These are phyloP conservation scores for Pantherophis vulpinus DNA, from an alignment of 2,797 vertebrate genomes.

Conservation along the genomic window DNA sequence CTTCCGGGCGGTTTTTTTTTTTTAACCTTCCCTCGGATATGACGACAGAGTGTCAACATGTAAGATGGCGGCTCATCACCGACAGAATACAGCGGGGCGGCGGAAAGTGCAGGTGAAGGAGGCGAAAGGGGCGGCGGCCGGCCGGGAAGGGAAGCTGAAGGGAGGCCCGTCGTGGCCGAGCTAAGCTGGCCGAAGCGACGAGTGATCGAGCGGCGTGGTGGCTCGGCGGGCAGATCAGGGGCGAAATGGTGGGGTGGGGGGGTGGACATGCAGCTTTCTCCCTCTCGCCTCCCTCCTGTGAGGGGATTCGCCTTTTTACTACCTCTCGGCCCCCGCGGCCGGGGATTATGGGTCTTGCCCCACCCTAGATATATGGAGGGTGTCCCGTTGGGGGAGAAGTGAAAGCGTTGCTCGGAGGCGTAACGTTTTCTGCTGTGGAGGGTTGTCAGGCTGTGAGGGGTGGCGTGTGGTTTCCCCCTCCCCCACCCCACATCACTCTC, in stretches of 20 bases:
- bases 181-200: accelerated
- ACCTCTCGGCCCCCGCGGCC: background rate
- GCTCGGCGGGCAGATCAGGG: background rate
- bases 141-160: conserved; percentile 13
- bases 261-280: background rate
- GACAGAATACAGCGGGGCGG: conserved; percentile 97
- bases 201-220: background rate
- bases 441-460: background rate
- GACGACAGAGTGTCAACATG: conserved; percentile 94
- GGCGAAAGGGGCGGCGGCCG: background rate
- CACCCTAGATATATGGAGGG: background rate
- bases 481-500: no score
- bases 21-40: conserved; percentile 72
- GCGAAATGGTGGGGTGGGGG: background rate
- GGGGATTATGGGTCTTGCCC: background rate
- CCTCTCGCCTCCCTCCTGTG: background rate
- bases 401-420: background rate
- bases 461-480: background rate
- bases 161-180: accelerated
- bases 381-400: background rate
- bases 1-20: conserved; percentile 42
- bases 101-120: conserved; percentile 95
- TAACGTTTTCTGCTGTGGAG: background rate
- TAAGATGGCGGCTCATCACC: conserved; percentile 99
- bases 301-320: background rate